Percentiles rank a stretch among this genome's conserved stretches.
Evolutionary conservation across 1,140 invertebrate species (phyloP).

Genomic region (Caenorhabditis brenneri): DNA sequence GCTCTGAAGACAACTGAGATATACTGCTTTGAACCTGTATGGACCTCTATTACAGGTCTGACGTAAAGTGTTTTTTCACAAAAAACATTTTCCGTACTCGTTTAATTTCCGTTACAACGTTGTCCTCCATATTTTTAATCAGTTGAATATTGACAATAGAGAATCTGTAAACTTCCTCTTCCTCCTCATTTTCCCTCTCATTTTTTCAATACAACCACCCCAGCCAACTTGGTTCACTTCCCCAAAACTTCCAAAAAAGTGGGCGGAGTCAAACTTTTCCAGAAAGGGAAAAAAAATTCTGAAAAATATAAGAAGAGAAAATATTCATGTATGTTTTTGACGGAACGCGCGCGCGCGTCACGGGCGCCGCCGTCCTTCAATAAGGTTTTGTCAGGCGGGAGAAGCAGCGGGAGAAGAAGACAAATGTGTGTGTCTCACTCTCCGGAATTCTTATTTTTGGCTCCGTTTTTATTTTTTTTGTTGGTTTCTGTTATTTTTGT

Average conservation of each 20-base stretch:
- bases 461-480: neutral
- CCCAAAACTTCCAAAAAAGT: neutral
- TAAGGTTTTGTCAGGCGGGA: neutral
- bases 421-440: neutral
- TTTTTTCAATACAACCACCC: neutral
- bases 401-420: neutral
- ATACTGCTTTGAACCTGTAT: too few species aligned
- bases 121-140: too few species aligned
- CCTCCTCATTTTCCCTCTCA: too few species aligned
- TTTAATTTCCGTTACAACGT: too few species aligned
- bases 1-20: too few species aligned
- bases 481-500: too few species aligned
- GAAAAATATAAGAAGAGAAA: neutral
- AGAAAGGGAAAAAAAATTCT: neutral
- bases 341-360: neutral
- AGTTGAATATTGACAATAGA: too few species aligned
- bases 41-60: too few species aligned
- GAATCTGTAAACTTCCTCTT: neutral
- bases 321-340: constrained; percentile 34
- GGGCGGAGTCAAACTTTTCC: neutral
- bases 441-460: too few species aligned
- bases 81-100: too few species aligned
- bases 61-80: too few species aligned
- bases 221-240: neutral
- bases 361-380: too few species aligned